These are phyloP conservation scores for Dermochelys coriacea DNA, from an alignment of 2,797 vertebrate genomes.

Conservation along the genomic window DNA sequence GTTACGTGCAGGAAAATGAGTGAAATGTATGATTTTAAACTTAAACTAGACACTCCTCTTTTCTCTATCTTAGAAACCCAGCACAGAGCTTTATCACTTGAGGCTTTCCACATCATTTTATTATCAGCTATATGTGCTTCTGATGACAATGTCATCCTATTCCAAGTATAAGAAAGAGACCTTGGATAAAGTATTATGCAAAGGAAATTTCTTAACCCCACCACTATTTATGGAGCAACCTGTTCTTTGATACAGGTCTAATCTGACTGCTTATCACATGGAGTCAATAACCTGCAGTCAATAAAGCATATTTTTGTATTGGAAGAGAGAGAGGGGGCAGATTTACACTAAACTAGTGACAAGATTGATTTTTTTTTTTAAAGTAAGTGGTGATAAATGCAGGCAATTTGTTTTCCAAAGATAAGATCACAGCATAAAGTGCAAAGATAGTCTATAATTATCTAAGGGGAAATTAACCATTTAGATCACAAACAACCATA, in stretches of 20 bases:
- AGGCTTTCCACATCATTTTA: neutral
- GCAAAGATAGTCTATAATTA: neutral
- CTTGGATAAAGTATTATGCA: neutral
- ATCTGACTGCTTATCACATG: neutral
- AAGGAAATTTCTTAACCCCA: neutral
- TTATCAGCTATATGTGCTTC: neutral
- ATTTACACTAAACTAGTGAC: fast-evolving
- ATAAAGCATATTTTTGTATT: neutral
- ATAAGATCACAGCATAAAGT: neutral
- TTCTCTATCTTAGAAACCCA: constrained; percentile 4
- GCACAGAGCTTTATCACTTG: neutral
- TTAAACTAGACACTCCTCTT: neutral
- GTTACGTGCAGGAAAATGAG: neutral
- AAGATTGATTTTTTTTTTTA: neutral
- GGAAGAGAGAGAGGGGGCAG: neutral
- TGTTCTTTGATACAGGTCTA: neutral
- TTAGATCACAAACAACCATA: neutral
- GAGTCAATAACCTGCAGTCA: neutral
- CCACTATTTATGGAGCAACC: neutral
- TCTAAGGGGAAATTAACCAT: neutral
- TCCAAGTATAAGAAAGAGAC: neutral
- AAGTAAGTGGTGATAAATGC: neutral
- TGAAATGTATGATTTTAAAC: neutral
- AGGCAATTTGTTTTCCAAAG: neutral
- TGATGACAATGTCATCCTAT: neutral